Evolutionary conservation across 2,888 invertebrate species (phyloP), one percentile per base, ranked within the genome.

Genomic region (Penaeus monodon): DNA sequence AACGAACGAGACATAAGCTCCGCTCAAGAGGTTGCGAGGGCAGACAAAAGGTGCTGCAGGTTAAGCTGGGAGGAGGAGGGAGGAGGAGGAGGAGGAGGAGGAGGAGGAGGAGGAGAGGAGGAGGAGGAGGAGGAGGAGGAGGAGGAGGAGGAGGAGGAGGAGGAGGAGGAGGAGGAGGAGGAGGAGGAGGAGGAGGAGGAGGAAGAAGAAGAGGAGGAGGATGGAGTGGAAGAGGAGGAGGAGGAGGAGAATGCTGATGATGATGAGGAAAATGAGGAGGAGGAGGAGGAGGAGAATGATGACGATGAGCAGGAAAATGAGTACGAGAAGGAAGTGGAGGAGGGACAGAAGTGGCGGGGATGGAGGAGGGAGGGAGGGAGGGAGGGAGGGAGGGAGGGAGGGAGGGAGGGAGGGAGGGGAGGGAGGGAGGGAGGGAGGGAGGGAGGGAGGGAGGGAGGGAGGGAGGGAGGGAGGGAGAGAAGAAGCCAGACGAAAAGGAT

Each of bases 41-140:
- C 70, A 70, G 70, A 29, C 70, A 70, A 29, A 70, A 29, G 70
- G 27, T 70, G 70, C 70, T 70, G 70, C 70, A 24, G 29, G 70
- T 70, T 29, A 70, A 24, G 14, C 70, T 29, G 29, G 70, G 20
- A 10, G 3, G 24, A 49, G 20, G 80, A 27, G 64, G 65, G 8
- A 24, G 64, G 27, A 4, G 17, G 17, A n/a, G 57, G 14, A 14
- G n/a, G 65, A 20, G 64, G 27, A 12, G 10, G 24, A 27, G 27
- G 17, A 1, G 57, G 2, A 27, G 27, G 57, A 64, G 33, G 29
- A 27, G 44, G n/a, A 17, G n/a, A 27, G 64, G 64, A n/a, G 66
- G 29, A 20, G 27, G 64, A 14, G 12, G 63, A 20, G 80, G 44
- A 27, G 57, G 63, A 27, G 63, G 3, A 17, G 57, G 80, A 57